Percentiles rank a stretch among this genome's conserved stretches.
Evolutionary conservation across 2,113 vertebrate genomes (phyloP).

Genomic region (Albula goreensis): DNA sequence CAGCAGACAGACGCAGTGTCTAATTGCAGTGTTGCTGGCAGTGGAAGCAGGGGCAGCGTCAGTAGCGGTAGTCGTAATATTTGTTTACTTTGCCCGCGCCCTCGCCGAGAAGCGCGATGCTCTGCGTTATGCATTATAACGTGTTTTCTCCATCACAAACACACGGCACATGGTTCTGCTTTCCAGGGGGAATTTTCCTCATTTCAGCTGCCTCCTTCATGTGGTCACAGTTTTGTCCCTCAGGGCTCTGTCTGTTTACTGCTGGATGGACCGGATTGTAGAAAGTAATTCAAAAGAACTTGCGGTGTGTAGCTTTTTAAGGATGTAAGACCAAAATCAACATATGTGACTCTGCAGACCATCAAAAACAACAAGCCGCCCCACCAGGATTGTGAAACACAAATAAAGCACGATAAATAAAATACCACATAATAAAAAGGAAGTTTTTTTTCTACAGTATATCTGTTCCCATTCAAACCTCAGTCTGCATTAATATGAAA

Average conservation of each 20-base stretch:
- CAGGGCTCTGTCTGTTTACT: conserved; percentile 23
- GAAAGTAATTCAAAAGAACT: conserved; percentile 30
- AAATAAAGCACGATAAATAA: not conserved
- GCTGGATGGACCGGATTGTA: conserved; percentile 18
- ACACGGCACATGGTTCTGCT: conserved; percentile 12
- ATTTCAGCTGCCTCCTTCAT: conserved; percentile 22
- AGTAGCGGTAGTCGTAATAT: conserved; percentile 1
- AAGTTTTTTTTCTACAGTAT: too few relatives aligned
- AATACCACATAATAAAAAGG: too few relatives aligned
- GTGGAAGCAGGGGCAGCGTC: not conserved
- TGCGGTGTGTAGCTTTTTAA: conserved; percentile 24
- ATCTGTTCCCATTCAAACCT: too few relatives aligned
- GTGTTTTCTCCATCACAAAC: conserved; percentile 23
- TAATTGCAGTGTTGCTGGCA: not conserved
- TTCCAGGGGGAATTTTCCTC: conserved; percentile 18
- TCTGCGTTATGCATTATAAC: not conserved
- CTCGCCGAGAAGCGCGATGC: not conserved
- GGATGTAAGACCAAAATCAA: not conserved
- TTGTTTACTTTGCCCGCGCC: not conserved
- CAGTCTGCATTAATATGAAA: not conserved
- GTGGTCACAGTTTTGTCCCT: conserved; percentile 20
- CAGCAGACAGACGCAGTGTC: not conserved
- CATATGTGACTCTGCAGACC: conserved; percentile 6
- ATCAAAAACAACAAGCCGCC: conserved; percentile 1
- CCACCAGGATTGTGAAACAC: not conserved